These are phyloP conservation scores for Sylvia atricapilla DNA, from an alignment of 2,113 vertebrate genomes.

Conservation along the genomic window DNA sequence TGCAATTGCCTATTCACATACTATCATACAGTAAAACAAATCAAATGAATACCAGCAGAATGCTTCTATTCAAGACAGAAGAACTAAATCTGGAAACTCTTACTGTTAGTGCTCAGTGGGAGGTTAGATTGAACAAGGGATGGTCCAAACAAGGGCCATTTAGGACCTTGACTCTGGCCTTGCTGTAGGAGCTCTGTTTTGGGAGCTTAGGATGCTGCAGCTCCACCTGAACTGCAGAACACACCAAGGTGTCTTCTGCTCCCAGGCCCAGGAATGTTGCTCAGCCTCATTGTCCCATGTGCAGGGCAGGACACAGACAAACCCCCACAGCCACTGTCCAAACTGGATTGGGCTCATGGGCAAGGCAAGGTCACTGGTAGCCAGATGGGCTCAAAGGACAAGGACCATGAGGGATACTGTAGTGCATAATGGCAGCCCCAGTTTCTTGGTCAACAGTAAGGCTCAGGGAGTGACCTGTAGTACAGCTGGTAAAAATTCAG, in stretches of 20 bases:
- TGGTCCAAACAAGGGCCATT: background rate
- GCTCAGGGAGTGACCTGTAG: background rate
- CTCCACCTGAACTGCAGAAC: background rate
- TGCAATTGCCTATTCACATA: background rate
- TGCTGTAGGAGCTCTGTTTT: background rate
- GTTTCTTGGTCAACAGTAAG: background rate
- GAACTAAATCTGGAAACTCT: background rate
- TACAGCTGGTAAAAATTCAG: background rate
- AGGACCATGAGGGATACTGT: background rate
- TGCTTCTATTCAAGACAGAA: background rate
- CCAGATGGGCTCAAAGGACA: background rate
- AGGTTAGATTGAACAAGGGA: background rate
- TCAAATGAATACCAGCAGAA: background rate
- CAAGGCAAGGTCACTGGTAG: background rate
- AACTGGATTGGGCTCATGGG: accelerated
- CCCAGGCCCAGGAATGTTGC: background rate
- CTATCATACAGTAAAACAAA: background rate
- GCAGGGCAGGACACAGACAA: background rate
- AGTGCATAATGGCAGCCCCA: background rate
- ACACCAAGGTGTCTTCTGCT: background rate
- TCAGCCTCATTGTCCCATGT: background rate
- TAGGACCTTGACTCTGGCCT: background rate
- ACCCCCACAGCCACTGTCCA: accelerated
- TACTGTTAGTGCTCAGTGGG: background rate
- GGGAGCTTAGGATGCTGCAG: background rate